Evolutionary conservation across 2,888 invertebrate species (phyloP).

Genomic region (Caenorhabditis sp.): DNA sequence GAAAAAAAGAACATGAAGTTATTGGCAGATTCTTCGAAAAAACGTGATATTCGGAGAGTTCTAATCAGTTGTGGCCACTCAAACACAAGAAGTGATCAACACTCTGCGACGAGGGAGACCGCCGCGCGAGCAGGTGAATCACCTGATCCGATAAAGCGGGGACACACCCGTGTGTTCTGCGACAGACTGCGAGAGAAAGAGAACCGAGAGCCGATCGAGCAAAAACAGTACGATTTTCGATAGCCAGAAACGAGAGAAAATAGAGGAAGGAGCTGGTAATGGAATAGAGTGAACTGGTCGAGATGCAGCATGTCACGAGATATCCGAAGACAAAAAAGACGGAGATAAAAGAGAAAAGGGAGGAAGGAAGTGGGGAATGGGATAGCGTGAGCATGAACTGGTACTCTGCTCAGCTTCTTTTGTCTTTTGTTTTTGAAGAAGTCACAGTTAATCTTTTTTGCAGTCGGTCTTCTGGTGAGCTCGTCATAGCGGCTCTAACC

Average conservation of each 20-base stretch:
- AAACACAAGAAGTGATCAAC: conserved; percentile 19
- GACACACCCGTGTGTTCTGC: neutral
- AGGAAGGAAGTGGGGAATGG: conserved; percentile 12
- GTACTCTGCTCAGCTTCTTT: neutral
- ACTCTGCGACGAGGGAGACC: neutral
- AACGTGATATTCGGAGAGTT: conserved; percentile 13
- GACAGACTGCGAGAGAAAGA: too few species aligned
- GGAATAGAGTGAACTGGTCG: neutral
- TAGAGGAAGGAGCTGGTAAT: too few species aligned
- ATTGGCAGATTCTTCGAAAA: neutral
- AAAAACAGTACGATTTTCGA: conserved; percentile 20
- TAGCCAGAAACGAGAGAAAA: neutral
- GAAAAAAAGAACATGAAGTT: neutral
- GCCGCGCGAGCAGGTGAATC: conserved; percentile 32
- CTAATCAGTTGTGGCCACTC: conserved; percentile 27
- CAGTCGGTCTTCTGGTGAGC: too few species aligned
- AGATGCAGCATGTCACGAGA: neutral
- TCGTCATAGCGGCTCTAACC: neutral
- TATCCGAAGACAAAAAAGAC: neutral
- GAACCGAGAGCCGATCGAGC: neutral
- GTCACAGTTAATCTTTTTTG: neutral
- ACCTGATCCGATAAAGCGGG: conserved; percentile 17
- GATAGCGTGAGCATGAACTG: conserved; percentile 18
- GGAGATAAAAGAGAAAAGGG: neutral
- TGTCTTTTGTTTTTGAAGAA: neutral